A percentile compares a stretch with the other conserved stretches of the same genome.
phyloP scores from a whole-genome alignment of 2,888 invertebrate species.

The Thera britannica region DNA sequence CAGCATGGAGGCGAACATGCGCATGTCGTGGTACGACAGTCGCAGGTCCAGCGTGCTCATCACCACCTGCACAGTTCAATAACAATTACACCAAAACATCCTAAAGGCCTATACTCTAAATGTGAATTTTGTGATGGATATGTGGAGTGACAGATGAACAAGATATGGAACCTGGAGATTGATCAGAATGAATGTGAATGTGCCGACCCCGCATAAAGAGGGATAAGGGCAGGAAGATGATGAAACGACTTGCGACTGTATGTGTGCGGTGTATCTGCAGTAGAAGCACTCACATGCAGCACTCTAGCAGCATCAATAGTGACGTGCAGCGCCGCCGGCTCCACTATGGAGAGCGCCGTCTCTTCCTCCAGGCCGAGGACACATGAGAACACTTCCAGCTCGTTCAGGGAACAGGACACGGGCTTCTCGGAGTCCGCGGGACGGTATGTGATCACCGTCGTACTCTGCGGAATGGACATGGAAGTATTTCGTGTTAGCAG shows the following conservation, averaged over 20 bases:
- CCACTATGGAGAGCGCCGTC: constrained; percentile 97
- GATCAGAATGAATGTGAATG: too few species aligned
- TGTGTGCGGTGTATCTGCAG: not conserved
- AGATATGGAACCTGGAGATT: too few species aligned
- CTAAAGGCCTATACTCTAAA: too few species aligned
- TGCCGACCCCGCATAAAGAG: too few species aligned
- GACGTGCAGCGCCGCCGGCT: constrained; percentile 94
- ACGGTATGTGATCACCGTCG: constrained; percentile 93
- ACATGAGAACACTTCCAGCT: constrained; percentile 97
- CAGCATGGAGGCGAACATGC: constrained; percentile 95
- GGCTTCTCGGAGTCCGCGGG: constrained; percentile 89
- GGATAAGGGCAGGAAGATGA: too few species aligned
- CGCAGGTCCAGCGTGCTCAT: constrained; percentile 91
- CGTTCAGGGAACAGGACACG: constrained; percentile 93
- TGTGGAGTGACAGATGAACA: too few species aligned
- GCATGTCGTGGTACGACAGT: constrained; percentile 96
- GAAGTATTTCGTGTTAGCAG: not conserved
- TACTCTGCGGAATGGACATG: constrained; percentile 84
- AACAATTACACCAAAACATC: not conserved
- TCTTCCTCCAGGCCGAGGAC: constrained; percentile 95
- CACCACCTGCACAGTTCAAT: constrained; percentile 79
- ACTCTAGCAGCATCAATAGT: constrained; percentile 85
- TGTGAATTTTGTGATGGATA: too few species aligned
- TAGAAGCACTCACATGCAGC: constrained; percentile 68
- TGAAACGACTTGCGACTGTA: too few species aligned